A percentile compares a stretch with the other conserved stretches of the same genome.
These are phyloP conservation scores for Monochamus alternatus DNA, from an alignment of 2,888 invertebrate genomes.

Conservation along the genomic window DNA sequence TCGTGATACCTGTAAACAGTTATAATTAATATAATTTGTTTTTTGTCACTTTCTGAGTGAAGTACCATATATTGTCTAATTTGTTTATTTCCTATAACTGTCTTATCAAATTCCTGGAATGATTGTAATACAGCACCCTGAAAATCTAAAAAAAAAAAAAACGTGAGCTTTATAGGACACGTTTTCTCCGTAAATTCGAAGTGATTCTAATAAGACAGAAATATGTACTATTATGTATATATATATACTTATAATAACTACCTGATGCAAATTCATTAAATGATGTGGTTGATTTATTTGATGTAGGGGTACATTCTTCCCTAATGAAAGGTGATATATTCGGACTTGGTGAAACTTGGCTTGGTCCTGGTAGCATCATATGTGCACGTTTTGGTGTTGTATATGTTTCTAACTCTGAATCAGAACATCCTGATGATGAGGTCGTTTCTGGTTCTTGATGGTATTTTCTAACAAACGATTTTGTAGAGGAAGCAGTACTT, in stretches of 20 bases:
- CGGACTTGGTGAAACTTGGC: too few relatives aligned
- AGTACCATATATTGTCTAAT: conserved; percentile 4
- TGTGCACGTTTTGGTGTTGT: too few relatives aligned
- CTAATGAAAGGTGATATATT: neutral
- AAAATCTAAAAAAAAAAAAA: conserved; percentile 1
- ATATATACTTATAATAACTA: neutral
- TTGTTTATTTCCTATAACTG: neutral
- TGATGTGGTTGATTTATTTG: neutral
- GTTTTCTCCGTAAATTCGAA: too few relatives aligned
- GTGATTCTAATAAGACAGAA: neutral
- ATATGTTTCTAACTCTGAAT: too few relatives aligned
- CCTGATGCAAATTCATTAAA: neutral
- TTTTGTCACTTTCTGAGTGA: neutral
- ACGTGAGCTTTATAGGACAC: neutral
- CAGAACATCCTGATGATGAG: too few relatives aligned
- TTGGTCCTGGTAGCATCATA: too few relatives aligned
- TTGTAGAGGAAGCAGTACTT: too few relatives aligned
- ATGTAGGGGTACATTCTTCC: neutral
- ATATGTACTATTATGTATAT: too few relatives aligned
- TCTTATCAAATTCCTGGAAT: neutral
- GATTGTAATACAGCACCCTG: neutral
- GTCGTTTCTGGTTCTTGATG: too few relatives aligned
- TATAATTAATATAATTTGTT: too few relatives aligned
- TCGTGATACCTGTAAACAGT: too few relatives aligned
- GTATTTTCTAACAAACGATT: too few relatives aligned